phyloP scores from a whole-genome alignment of 1,140 invertebrate genomes.

The Brachionus asplanchnoidis region DNA sequence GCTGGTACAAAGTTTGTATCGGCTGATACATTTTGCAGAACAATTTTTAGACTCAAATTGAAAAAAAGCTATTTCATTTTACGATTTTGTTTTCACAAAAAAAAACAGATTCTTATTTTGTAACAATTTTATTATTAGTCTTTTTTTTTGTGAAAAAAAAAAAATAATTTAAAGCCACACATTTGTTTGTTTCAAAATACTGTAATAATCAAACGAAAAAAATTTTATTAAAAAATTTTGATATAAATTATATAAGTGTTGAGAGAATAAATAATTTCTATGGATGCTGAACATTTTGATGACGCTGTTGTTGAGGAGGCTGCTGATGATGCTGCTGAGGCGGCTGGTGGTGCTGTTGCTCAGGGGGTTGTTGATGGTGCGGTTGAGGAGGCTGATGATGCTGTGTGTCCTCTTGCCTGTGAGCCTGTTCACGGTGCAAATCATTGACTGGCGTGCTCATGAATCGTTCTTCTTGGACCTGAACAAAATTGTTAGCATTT shows the following conservation, averaged over 20 bases:
- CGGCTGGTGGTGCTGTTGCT: conserved; percentile 20
- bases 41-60: too few species aligned
- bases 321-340: conserved; percentile 14
- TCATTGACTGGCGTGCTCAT: background rate
- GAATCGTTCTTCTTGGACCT: conserved; percentile 61
- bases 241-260: background rate
- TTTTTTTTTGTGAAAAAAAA: too few species aligned
- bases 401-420: conserved; percentile 8
- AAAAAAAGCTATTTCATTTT: too few species aligned
- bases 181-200: background rate
- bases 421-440: background rate
- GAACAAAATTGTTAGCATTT: conserved; percentile 60
- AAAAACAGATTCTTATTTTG: too few species aligned
- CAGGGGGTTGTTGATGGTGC: conserved; percentile 13
- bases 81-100: too few species aligned
- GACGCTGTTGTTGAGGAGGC: background rate
- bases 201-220: background rate
- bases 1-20: too few species aligned
- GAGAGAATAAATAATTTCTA: background rate
- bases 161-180: background rate
- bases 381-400: conserved; percentile 37
- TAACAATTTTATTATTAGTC: too few species aligned
- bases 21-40: too few species aligned
- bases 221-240: background rate
- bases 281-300: conserved; percentile 1